Conservation (phyloP, 1,140 invertebrate genomes). For the Lepidotrigona ventralis region DNA sequence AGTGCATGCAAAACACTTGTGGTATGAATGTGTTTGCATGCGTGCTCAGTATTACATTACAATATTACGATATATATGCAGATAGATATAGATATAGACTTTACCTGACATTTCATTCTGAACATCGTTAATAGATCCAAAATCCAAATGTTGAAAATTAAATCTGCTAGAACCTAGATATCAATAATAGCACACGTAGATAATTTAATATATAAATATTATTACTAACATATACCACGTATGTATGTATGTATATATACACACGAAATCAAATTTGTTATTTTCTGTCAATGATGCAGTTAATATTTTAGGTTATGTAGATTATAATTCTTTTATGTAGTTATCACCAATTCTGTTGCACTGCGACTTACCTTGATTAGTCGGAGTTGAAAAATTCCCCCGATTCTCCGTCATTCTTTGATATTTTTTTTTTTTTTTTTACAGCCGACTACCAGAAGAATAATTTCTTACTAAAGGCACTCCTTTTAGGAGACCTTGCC, state of each 20-base stretch:
- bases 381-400: slow-evolving; percentile 75
- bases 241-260: background rate
- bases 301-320: slow-evolving; percentile 54
- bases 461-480: slow-evolving; percentile 66
- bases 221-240: too few relatives aligned
- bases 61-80: background rate
- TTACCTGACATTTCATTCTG: slow-evolving; percentile 76
- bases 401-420: slow-evolving; percentile 78
- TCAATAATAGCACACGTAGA: background rate
- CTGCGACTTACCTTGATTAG: slow-evolving; percentile 70
- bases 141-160: slow-evolving; percentile 76
- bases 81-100: slow-evolving; percentile 26
- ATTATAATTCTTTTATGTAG: background rate
- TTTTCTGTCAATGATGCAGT: slow-evolving; percentile 2
- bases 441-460: slow-evolving; percentile 37
- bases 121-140: slow-evolving; percentile 76
- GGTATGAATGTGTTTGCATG: background rate
- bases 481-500: slow-evolving; percentile 72
- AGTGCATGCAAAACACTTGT: background rate
- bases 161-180: slow-evolving; percentile 74
- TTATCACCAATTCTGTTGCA: background rate
- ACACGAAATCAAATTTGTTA: background rate
- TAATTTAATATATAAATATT: background rate
- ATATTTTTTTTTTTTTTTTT: slow-evolving; percentile 4
- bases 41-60: slow-evolving; percentile 20